Evolutionary conservation across 2,797 vertebrate species (phyloP).

Genomic region (Galago senegalensis): DNA sequence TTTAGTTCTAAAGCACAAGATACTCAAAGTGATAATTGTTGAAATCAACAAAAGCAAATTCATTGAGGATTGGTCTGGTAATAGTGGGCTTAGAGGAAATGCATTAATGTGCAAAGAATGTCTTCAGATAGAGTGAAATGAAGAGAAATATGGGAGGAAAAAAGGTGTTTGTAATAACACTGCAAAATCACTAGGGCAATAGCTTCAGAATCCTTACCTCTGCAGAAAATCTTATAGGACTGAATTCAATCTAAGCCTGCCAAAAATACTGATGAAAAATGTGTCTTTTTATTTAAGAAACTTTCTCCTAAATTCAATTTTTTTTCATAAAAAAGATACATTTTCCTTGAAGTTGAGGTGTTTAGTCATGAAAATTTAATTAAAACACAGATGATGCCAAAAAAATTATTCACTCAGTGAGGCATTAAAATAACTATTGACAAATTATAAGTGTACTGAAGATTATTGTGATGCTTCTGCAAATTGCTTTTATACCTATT

Average conservation of each 20-base stretch:
- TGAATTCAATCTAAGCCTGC: constrained; percentile 87
- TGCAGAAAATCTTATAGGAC: constrained; percentile 86
- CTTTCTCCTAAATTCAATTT: constrained; percentile 78
- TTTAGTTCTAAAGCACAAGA: constrained; percentile 71
- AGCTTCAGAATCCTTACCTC: constrained; percentile 81
- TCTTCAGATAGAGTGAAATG: constrained; percentile 74
- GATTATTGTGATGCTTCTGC: constrained; percentile 69
- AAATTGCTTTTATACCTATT: constrained; percentile 70
- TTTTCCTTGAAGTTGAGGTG: not conserved
- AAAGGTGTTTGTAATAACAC: constrained; percentile 82
- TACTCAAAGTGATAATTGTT: constrained; percentile 51
- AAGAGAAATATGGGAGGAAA: constrained; percentile 82
- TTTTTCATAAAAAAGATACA: constrained; percentile 76
- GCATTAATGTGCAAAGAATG: constrained; percentile 77
- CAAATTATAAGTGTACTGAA: constrained; percentile 79
- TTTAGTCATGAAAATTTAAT: constrained; percentile 85
- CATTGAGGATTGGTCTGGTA: constrained; percentile 62
- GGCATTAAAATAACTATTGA: constrained; percentile 69
- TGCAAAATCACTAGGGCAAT: constrained; percentile 84
- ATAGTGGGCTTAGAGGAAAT: constrained; percentile 70
- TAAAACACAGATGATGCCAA: constrained; percentile 78
- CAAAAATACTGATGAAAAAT: constrained; percentile 87
- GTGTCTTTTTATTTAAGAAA: constrained; percentile 85
- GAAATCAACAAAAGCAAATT: constrained; percentile 78
- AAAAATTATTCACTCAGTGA: constrained; percentile 78